phyloP scores from a whole-genome alignment of 2,113 vertebrate species.

The Oreochromis spilurus region DNA sequence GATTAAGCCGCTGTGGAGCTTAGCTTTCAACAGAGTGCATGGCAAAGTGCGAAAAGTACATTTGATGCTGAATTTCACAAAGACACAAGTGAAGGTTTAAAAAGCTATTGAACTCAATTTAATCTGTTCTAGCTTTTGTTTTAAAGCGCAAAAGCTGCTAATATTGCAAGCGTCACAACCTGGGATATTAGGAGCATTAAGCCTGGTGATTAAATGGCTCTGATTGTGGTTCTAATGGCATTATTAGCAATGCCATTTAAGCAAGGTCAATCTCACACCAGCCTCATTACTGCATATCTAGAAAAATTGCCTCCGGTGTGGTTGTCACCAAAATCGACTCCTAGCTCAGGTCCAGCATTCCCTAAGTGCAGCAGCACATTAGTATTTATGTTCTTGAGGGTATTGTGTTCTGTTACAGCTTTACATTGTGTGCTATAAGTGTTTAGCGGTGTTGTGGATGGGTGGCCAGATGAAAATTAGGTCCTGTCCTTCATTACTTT shows the following conservation, averaged over 20 bases:
- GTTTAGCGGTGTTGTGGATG: neutral
- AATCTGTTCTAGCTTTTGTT: constrained; percentile 2
- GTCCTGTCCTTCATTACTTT: neutral
- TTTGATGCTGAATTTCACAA: neutral
- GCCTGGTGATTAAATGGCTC: constrained; percentile 48
- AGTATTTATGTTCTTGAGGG: neutral
- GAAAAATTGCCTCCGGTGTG: constrained; percentile 20
- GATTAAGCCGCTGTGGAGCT: constrained; percentile 13
- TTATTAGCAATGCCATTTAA: constrained; percentile 65
- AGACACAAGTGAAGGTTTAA: neutral
- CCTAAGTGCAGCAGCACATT: neutral
- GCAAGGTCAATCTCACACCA: constrained; percentile 62
- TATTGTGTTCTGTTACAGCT: neutral
- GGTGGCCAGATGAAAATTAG: neutral
- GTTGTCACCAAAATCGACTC: neutral
- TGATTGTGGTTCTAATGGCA: constrained; percentile 39
- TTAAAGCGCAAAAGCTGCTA: constrained; percentile 5
- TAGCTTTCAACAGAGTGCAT: neutral
- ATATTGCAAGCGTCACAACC: neutral
- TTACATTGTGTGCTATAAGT: neutral
- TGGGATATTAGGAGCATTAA: constrained; percentile 25
- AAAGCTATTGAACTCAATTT: neutral
- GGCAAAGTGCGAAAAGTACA: neutral
- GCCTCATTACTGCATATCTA: constrained; percentile 43
- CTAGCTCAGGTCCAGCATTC: neutral